Conservation (phyloP, 1,140 invertebrate genomes). For the Papilio machaon region DNA sequence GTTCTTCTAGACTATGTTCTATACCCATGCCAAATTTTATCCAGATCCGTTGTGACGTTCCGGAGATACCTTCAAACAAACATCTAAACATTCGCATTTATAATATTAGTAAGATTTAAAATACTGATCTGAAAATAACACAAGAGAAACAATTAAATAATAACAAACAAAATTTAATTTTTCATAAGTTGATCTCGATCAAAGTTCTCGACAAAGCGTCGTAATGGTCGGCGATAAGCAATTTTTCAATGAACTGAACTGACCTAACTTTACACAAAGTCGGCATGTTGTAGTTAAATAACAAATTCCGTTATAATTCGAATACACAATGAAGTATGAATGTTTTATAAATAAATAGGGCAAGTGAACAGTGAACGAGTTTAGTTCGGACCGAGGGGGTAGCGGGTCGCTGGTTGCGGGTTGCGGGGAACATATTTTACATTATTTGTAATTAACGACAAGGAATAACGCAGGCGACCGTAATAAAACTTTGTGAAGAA, state of each 20-base stretch:
- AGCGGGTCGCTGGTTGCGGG: background rate
- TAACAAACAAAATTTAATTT: too few relatives aligned
- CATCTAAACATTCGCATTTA: too few relatives aligned
- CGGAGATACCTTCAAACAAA: too few relatives aligned
- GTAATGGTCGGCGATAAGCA: background rate
- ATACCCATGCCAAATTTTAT: too few relatives aligned
- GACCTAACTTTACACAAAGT: background rate
- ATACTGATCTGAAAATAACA: too few relatives aligned
- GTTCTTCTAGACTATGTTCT: too few relatives aligned
- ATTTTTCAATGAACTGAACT: conserved; percentile 13
- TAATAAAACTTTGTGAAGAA: conserved; percentile 14
- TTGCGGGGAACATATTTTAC: background rate
- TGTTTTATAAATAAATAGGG: conserved; percentile 5
- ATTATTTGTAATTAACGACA: conserved; percentile 25
- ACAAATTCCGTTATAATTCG: conserved; percentile 8
- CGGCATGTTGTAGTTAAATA: background rate
- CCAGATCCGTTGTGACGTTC: too few relatives aligned
- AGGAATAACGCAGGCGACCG: background rate
- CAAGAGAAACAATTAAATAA: too few relatives aligned
- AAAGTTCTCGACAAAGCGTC: background rate
- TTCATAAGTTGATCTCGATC: background rate
- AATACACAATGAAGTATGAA: conserved; percentile 6
- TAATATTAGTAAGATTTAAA: too few relatives aligned
- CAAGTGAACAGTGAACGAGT: background rate
- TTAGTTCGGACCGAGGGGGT: background rate